A percentile compares a stretch with the other conserved stretches of the same genome.
phyloP scores from a whole-genome alignment of 64 coral and sea anemone genomes.

The Actinia tenebrosa region DNA sequence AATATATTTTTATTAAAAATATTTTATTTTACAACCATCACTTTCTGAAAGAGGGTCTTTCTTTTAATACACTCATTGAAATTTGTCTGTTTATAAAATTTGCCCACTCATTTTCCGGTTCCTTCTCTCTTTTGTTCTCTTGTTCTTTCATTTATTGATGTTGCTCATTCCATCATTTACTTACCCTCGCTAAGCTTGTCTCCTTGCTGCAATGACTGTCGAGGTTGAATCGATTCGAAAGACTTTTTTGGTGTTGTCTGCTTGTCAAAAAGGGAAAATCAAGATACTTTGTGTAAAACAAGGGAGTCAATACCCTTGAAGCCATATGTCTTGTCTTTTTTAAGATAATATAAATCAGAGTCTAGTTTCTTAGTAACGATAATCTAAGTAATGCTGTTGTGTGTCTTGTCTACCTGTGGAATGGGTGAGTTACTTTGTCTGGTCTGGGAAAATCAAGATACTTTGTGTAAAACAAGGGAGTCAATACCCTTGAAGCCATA shows the following conservation, averaged over 20 bases:
- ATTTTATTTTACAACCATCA: too few species aligned
- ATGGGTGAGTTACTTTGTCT: conserved; percentile 11
- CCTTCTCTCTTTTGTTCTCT: neutral
- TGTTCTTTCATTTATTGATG: neutral
- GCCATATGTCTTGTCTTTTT: too few species aligned
- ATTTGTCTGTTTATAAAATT: too few species aligned
- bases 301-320: too few species aligned
- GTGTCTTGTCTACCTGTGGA: neutral
- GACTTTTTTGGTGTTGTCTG: neutral
- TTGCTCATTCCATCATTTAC: neutral
- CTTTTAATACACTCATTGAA: too few species aligned
- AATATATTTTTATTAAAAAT: too few species aligned
- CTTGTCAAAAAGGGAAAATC: neutral
- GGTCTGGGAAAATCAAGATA: too few species aligned
- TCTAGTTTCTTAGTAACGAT: too few species aligned
- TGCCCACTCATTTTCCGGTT: neutral
- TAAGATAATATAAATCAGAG: too few species aligned
- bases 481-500: too few species aligned
- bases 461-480: too few species aligned
- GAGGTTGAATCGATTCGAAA: neutral
- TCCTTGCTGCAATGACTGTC: neutral
- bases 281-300: neutral
- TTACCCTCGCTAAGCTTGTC: neutral
- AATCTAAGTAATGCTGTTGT: neutral
- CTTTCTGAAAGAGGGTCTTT: too few species aligned